These are phyloP conservation scores for Procambarus clarkii DNA, from an alignment of 1,140 invertebrate genomes.

Conservation along the genomic window DNA sequence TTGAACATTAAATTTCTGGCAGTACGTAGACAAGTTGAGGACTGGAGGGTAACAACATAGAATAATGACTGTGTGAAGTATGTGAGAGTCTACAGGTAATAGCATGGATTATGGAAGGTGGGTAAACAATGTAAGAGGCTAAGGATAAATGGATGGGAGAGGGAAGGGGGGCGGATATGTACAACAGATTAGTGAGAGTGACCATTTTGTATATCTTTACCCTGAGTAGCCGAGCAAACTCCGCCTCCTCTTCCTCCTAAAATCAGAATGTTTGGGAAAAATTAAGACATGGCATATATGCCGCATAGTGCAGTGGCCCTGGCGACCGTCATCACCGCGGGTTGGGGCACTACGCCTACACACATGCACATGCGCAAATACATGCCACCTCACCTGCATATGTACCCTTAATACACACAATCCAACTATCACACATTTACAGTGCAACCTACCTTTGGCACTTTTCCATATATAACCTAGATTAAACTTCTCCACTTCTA, in stretches of 20 bases:
- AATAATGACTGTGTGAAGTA: background rate
- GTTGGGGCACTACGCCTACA: conserved; percentile 1
- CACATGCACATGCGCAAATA: conserved; percentile 19
- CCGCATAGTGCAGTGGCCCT: background rate
- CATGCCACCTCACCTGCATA: background rate
- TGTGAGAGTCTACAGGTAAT: background rate
- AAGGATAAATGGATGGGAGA: background rate
- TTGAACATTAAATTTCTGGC: too few relatives aligned
- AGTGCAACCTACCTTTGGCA: background rate
- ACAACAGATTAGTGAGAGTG: conserved; percentile 54
- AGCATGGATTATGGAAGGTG: too few relatives aligned
- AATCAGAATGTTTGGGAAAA: conserved; percentile 64
- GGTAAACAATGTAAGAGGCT: background rate
- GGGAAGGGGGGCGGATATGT: conserved; percentile 30
- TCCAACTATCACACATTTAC: background rate
- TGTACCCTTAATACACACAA: background rate
- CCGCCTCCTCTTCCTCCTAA: conserved; percentile 68
- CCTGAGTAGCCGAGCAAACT: conserved; percentile 67
- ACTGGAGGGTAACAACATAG: conserved; percentile 3
- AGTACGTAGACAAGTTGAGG: background rate
- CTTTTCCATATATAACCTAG: background rate
- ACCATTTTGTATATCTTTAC: conserved; percentile 49
- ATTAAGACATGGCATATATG: background rate
- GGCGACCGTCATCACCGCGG: background rate
- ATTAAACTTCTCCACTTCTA: background rate